These are phyloP conservation scores for Meteorus sp. DNA, from an alignment of 1,140 invertebrate species.

Conservation along the genomic window DNA sequence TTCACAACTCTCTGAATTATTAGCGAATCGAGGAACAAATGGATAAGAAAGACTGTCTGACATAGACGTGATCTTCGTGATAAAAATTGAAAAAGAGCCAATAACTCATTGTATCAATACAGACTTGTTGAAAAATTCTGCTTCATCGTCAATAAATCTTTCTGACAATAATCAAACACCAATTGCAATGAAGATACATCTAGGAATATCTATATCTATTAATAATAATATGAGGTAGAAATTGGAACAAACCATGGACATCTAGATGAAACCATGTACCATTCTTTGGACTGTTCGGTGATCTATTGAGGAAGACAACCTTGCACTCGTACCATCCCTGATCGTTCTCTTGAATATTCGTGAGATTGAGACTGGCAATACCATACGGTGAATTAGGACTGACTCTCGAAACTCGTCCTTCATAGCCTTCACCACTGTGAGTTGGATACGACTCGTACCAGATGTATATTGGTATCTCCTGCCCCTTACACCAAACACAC, in stretches of 20 bases:
- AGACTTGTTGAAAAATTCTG: no score
- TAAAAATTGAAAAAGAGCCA: no score
- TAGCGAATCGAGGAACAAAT: no score
- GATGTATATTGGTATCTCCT: conserved; percentile 94
- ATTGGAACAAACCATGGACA: conserved; percentile 73
- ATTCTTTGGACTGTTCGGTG: conserved; percentile 85
- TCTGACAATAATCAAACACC: conserved; percentile 14
- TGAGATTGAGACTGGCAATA: conserved; percentile 90
- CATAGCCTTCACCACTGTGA: conserved; percentile 89
- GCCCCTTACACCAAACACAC: conserved; percentile 71
- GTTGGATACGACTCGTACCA: conserved; percentile 97
- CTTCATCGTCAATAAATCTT: no score
- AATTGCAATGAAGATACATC: no score
- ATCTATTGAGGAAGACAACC: conserved; percentile 92
- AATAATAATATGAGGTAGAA: background rate
- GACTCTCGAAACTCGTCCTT: conserved; percentile 85
- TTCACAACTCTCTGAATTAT: no score
- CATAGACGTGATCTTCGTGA: no score
- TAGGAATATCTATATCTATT: background rate
- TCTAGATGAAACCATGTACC: conserved; percentile 96
- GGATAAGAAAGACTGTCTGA: no score
- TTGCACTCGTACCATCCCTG: conserved; percentile 98
- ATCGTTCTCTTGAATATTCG: conserved; percentile 87
- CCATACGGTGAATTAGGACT: conserved; percentile 84
- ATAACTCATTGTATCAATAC: no score